phyloP scores from a whole-genome alignment of 92 coral and sea anemone genomes.

The Bergia puertoricense region DNA sequence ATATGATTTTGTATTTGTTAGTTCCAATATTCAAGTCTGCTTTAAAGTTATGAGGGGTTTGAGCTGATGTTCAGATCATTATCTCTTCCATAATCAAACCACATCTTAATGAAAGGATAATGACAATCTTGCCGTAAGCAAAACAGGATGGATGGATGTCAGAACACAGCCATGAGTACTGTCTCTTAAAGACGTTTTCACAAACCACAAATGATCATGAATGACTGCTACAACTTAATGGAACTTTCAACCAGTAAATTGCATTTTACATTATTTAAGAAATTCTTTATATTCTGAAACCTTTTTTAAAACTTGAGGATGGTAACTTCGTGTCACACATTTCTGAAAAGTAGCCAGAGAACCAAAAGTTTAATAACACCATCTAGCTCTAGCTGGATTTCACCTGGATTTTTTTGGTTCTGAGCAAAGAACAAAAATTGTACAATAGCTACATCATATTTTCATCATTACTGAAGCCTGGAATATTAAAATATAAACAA shows the following conservation, averaged over 20 bases:
- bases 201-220: background rate
- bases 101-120: slow-evolving; percentile 12
- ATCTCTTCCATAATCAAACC: slow-evolving; percentile 36
- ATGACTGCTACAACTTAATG: no score
- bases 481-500: slow-evolving; percentile 21
- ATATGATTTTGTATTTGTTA: background rate
- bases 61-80: slow-evolving; percentile 36
- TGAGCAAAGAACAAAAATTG: background rate
- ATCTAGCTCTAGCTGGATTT: background rate
- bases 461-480: slow-evolving; percentile 28
- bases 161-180: background rate
- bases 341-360: background rate
- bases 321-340: background rate
- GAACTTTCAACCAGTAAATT: background rate
- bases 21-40: slow-evolving; percentile 5
- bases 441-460: background rate
- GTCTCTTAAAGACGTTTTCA: background rate
- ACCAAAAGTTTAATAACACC: background rate
- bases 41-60: background rate
- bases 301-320: no score
- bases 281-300: no score
- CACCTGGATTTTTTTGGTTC: background rate
- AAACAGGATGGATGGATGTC: slow-evolving; percentile 12
- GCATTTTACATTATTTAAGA: no score
- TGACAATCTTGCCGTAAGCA: background rate